phyloP scores from a whole-genome alignment of 2,113 vertebrate genomes.

The Pomatostomus ruficeps region DNA sequence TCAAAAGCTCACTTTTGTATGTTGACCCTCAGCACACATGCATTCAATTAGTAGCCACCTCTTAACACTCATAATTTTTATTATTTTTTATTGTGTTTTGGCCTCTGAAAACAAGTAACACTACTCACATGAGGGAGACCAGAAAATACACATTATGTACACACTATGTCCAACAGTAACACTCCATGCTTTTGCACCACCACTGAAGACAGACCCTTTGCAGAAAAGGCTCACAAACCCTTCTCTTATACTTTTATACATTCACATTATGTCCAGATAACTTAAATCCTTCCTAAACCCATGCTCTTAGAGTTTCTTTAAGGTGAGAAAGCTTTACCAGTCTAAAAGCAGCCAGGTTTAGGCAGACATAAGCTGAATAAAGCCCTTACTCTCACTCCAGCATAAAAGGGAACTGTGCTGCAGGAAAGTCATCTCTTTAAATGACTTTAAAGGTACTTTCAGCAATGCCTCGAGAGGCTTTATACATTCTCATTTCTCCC shows the following conservation, averaged over 20 bases:
- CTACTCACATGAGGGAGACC: not conserved
- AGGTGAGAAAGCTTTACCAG: not conserved
- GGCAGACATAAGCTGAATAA: not conserved
- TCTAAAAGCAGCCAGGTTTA: not conserved
- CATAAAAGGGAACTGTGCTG: not conserved
- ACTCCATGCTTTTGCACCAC: not conserved
- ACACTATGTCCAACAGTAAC: not conserved
- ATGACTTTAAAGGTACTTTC: not conserved
- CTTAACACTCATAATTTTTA: not conserved
- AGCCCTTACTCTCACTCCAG: not conserved
- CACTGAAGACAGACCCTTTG: not conserved
- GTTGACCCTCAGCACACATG: fast-evolving
- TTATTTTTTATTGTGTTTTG: not conserved
- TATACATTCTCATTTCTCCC: not conserved
- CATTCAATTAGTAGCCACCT: not conserved
- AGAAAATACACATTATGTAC: not conserved
- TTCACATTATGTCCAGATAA: not conserved
- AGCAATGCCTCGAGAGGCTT: not conserved
- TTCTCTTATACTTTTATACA: not conserved
- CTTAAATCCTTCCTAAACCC: not conserved
- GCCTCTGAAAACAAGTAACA: not conserved
- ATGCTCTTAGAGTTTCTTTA: not conserved
- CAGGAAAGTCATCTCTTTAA: not conserved
- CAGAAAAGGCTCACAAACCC: not conserved
- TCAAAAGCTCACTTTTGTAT: not conserved